phyloP scores from a whole-genome alignment of 2,797 vertebrate species.

The Capromys pilorides region DNA sequence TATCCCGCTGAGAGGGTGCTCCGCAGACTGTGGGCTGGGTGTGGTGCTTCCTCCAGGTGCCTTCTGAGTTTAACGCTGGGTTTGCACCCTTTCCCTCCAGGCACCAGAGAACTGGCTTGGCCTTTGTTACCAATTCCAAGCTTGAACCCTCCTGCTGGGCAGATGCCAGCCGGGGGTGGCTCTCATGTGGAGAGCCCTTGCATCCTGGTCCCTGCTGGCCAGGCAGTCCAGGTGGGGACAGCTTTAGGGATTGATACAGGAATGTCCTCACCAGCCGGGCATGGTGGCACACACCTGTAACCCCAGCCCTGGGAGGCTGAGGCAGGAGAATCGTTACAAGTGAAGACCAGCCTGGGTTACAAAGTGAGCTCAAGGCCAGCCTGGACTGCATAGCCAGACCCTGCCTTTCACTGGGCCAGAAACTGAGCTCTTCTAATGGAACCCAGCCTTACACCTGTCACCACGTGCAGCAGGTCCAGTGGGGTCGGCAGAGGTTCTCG shows the following conservation, averaged over 20 bases:
- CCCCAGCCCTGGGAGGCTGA: no score
- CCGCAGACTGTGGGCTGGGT: not conserved
- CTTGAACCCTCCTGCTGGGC: not conserved
- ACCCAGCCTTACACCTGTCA: not conserved
- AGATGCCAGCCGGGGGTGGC: not conserved
- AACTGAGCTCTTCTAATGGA: not conserved
- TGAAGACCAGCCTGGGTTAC: no score
- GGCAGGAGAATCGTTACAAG: no score
- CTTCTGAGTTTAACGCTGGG: not conserved
- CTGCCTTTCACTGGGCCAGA: not conserved
- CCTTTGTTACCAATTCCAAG: not conserved
- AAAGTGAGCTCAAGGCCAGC: no score
- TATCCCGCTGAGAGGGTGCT: not conserved
- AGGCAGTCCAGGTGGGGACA: not conserved
- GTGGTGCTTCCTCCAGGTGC: not conserved
- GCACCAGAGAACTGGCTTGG: not conserved
- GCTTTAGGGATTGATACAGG: not conserved
- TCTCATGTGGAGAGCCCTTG: not conserved
- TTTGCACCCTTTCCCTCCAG: not conserved
- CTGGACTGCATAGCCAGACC: no score
- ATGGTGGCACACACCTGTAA: no score
- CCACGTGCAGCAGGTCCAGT: not conserved
- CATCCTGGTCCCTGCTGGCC: not conserved
- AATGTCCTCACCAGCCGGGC: not conserved
- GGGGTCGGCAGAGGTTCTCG: not conserved